Conservation (phyloP, 2,797 vertebrate species). For the Clamator glandarius region DNA sequence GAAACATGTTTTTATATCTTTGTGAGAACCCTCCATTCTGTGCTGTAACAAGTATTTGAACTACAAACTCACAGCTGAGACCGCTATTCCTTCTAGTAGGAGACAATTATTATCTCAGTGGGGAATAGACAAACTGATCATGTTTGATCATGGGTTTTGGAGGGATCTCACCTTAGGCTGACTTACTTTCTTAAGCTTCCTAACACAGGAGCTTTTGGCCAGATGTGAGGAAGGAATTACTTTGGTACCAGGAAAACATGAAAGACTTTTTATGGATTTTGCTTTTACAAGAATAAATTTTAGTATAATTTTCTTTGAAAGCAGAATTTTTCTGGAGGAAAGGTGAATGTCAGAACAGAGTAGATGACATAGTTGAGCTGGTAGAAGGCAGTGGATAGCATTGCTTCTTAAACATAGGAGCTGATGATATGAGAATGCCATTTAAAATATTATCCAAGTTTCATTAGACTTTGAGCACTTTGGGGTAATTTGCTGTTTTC, state of each 20-base stretch:
- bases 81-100: neutral
- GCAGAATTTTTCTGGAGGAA: neutral
- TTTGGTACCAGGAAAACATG: neutral
- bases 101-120: slow-evolving; percentile 39
- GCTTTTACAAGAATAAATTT: neutral
- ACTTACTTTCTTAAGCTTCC: neutral
- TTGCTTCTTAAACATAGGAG: neutral
- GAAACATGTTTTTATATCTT: neutral
- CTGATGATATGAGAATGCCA: neutral
- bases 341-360: neutral
- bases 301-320: neutral
- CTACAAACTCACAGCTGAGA: slow-evolving; percentile 41
- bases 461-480: neutral
- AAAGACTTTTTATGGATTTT: neutral
- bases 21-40: slow-evolving; percentile 23
- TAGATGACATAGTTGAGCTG: neutral
- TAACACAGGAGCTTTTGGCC: neutral
- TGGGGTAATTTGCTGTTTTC: neutral
- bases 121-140: neutral
- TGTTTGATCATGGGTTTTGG: slow-evolving; percentile 28
- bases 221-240: neutral
- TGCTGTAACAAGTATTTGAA: slow-evolving; percentile 40
- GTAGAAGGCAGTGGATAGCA: neutral
- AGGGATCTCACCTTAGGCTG: neutral
- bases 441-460: neutral